Base-by-base conservation (phyloP, 2,888 invertebrate species). In the Drepana falcataria region DNA sequence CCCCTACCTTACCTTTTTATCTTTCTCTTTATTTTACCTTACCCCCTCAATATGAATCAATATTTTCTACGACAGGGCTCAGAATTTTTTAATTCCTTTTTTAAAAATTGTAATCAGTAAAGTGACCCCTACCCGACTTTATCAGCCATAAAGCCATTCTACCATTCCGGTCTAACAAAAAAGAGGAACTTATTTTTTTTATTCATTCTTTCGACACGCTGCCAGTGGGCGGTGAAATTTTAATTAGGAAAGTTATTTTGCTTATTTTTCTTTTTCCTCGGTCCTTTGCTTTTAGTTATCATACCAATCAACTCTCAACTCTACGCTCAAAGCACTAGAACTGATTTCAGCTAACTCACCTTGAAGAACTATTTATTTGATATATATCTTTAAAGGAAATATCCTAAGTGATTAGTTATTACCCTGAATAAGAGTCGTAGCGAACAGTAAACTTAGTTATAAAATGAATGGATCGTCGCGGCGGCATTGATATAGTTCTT, bases 161-260 rank as follows among this genome's bases (percentile, higher is more conserved):
- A 66, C 64, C 65, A 61, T 67, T 66, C 61, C 56, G 53, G 57
- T 54, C 56, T 49, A 57, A 64, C 62, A 69, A 68, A 66, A 68
- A 65, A 64, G 59, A 57, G 57, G 60, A 61, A 63, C 54, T 55
- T 59, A 60, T 61, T 65, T 67, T 67, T 58, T 64, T 62, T 64
- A 65, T 76, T 75, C 71, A 64, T 79, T 75, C 73, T 70, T 73
- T 69, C 68, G 64, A 60, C 66, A 69, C 69, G 68, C 68, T 72
- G 74, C 73, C 74, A 74, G 73, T 73, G 71, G 73, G 66, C 76
- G 73, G 71, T 77, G 75, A 82, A 77, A 78, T 80, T 81, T 82
- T 85, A 85, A 85, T 83, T 84, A 83, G 78, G 65, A 77, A 84
- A 83, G 79, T 83, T 81, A 73, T 73, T 75, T 73, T 65, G 64